Base-by-base conservation (phyloP, 2,113 vertebrate genomes). In the Podarcis cretensis region DNA sequence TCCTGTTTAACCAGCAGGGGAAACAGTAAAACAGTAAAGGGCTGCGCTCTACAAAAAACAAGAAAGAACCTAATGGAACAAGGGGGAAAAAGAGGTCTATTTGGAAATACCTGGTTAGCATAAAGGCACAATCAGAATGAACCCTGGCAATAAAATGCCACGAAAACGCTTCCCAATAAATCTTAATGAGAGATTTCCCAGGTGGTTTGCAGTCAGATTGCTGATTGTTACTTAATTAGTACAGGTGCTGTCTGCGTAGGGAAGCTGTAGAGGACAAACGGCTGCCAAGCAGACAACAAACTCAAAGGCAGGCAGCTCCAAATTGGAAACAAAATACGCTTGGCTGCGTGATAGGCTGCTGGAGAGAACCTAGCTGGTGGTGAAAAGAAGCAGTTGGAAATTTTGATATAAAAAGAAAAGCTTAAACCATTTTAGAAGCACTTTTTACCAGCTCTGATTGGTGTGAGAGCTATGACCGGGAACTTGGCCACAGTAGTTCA, bases 201-300 rank as follows among this genome's bases (percentile, higher is more conserved):
- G 71, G 16, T 90, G 54, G 75, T 90, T 86, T 88, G 43, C 54
- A 87, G 85, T 54, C 68, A 86, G n/a, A 81, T 91, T 8, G 1
- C 81, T 73, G 48, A 0, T 0, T 86, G 81, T 86, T 74, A 81
- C 48, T 88, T 81, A 78, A 87, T 86, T 90, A 90, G 35, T 27
- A 80, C 18, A 91, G 43, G 12, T 92, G 59, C 18, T 86, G 68
- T n/a, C 57, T 82, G 71, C 74, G 23, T 7, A 35, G 82, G 65
- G 57, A 93, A 75, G 54, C 65, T 6, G 6, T 16, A 81, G 40
- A 37, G 86, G 84, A 25, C 63, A 73, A 92, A 85, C 6, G 37
- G 27, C 27, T 81, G n/a, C 57, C 25, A 75, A 76, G 9, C 1
- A 5, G 35, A 83, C 68, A 93, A 54, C 20, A 73, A 93, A 40